phyloP scores from a whole-genome alignment of 1,140 invertebrate species.

The Aphidius ervi region DNA sequence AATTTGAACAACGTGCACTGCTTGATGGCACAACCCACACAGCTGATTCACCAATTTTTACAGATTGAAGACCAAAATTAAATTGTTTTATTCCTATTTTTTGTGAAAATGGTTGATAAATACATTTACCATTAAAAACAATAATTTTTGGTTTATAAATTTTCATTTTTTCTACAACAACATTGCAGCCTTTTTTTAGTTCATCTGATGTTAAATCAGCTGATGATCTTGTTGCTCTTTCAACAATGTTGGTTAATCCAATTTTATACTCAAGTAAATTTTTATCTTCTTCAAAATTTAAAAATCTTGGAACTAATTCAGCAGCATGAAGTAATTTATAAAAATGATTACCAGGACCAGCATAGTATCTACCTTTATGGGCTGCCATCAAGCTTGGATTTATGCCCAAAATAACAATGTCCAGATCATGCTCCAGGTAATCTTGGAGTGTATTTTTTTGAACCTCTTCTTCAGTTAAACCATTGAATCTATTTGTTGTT shows the following conservation, averaged over 20 bases:
- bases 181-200: slow-evolving; percentile 41
- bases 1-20: slow-evolving; percentile 49
- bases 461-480: slow-evolving; percentile 43
- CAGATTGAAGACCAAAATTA: slow-evolving; percentile 43
- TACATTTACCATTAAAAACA: slow-evolving; percentile 51
- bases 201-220: slow-evolving; percentile 43
- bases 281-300: slow-evolving; percentile 44
- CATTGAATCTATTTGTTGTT: slow-evolving; percentile 38
- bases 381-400: slow-evolving; percentile 50
- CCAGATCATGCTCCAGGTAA: slow-evolving; percentile 39
- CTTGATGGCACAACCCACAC: slow-evolving; percentile 51
- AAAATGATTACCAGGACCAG: slow-evolving; percentile 51
- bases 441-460: slow-evolving; percentile 42
- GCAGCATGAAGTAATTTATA: slow-evolving; percentile 47
- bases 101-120: slow-evolving; percentile 34
- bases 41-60: slow-evolving; percentile 36
- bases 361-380: slow-evolving; percentile 47
- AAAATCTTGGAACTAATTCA: slow-evolving; percentile 32
- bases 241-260: slow-evolving; percentile 48
- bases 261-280: slow-evolving; percentile 41
- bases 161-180: slow-evolving; percentile 40
- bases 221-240: slow-evolving; percentile 45
- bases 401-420: slow-evolving; percentile 48
- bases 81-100: background rate
- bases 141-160: slow-evolving; percentile 46